These are phyloP conservation scores for Leptopilina boulardi DNA, from an alignment of 1,140 invertebrate species.

Conservation along the genomic window DNA sequence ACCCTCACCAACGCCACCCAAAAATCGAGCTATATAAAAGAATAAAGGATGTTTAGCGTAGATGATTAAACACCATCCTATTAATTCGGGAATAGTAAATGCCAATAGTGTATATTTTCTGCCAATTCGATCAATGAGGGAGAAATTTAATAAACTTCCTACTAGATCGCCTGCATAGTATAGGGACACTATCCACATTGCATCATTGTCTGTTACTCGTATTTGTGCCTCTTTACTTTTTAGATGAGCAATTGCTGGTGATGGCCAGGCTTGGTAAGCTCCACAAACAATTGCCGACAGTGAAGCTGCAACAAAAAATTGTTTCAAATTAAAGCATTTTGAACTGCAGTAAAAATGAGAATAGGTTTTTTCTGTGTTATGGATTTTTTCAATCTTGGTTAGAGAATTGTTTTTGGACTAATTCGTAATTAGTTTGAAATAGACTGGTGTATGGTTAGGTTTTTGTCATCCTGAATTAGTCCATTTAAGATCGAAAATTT, in stretches of 20 bases:
- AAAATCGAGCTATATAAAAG: conserved; percentile 10
- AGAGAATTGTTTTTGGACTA: no score
- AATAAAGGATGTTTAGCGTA: conserved; percentile 9
- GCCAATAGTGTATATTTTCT: conserved; percentile 14
- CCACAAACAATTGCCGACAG: conserved; percentile 21
- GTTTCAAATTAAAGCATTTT: neutral
- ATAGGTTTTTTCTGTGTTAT: no score
- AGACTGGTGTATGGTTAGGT: no score
- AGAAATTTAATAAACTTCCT: conserved; percentile 3
- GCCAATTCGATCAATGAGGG: neutral
- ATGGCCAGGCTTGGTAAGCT: conserved; percentile 20
- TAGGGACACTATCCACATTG: neutral
- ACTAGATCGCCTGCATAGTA: conserved; percentile 15
- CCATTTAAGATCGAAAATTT: no score
- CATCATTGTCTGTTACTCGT: conserved; percentile 23
- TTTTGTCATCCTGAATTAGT: no score
- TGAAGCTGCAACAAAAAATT: conserved; percentile 18
- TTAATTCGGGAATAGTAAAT: neutral
- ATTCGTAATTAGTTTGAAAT: no score
- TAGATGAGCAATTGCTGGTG: conserved; percentile 6
- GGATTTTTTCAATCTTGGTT: no score
- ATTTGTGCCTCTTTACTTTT: neutral
- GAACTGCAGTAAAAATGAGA: no score
- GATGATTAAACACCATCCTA: conserved; percentile 18
- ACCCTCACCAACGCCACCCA: conserved; percentile 1